These are phyloP conservation scores for Sphaerophoria taeniata DNA, from an alignment of 2,888 invertebrate genomes.

Conservation along the genomic window DNA sequence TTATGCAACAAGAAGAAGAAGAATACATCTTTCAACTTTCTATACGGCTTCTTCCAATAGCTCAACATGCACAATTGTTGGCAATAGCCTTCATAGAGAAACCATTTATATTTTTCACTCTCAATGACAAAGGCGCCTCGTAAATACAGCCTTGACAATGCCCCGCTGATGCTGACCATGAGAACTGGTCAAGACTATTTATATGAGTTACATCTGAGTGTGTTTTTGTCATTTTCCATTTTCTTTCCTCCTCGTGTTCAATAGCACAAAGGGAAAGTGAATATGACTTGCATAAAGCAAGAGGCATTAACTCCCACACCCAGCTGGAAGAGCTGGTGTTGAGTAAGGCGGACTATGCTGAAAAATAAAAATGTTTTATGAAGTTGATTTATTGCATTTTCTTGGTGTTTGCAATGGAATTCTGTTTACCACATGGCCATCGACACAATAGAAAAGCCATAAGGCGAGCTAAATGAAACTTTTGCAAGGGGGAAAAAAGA, in stretches of 20 bases:
- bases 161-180: constrained; percentile 5
- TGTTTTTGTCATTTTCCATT: constrained; percentile 17
- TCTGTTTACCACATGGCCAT: constrained; percentile 1
- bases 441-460: constrained; percentile 21
- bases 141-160: constrained; percentile 16
- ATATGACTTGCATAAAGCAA: constrained; percentile 11
- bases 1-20: neutral
- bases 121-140: neutral
- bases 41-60: constrained; percentile 2
- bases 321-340: neutral
- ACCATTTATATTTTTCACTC: neutral
- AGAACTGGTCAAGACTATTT: constrained; percentile 25
- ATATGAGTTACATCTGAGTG: constrained; percentile 18
- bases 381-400: constrained; percentile 19
- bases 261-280: constrained; percentile 9
- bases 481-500: neutral
- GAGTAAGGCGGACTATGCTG: neutral
- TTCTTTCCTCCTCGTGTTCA: neutral
- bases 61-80: neutral
- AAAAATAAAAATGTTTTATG: neutral
- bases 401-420: constrained; percentile 1
- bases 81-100: neutral
- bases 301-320: neutral
- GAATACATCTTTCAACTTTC: neutral
- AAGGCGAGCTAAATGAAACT: neutral